Evolutionary conservation across 2,797 vertebrate species (phyloP).

Genomic region (Alectoris magna): DNA sequence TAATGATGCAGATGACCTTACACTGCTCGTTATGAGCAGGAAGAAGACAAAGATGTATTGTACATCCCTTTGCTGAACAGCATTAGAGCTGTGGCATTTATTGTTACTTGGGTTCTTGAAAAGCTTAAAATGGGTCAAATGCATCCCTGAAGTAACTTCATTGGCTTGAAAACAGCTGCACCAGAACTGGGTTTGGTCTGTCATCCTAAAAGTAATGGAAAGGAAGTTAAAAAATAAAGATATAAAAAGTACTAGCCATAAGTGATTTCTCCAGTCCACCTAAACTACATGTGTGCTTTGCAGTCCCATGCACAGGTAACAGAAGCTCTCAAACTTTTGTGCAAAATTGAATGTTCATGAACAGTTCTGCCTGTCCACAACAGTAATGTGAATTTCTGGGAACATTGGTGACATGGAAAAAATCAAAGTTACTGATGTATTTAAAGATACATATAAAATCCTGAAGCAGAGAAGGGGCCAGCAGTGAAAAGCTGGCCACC

Average conservation of each 20-base stretch:
- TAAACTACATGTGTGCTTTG: background rate
- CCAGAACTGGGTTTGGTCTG: background rate
- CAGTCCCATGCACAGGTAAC: background rate
- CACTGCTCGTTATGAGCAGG: constrained; percentile 63
- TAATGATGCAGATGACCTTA: constrained; percentile 76
- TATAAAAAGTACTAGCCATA: background rate
- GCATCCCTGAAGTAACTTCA: constrained; percentile 13
- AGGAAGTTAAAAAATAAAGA: background rate
- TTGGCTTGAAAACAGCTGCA: background rate
- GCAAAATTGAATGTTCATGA: background rate
- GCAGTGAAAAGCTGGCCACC: background rate
- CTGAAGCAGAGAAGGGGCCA: background rate
- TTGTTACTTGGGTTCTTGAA: constrained; percentile 13
- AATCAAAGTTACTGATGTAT: background rate
- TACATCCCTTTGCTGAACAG: constrained; percentile 32
- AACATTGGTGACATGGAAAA: background rate
- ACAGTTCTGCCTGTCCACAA: background rate
- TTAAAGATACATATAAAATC: background rate
- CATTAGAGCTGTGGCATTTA: constrained; percentile 52
- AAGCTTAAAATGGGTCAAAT: constrained; percentile 35
- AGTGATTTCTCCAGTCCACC: background rate
- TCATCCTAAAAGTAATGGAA: background rate
- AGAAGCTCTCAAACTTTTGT: background rate
- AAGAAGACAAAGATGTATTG: constrained; percentile 76
- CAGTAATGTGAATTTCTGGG: background rate